Conservation (phyloP, 2,113 vertebrate genomes). For the Cepphus grylle region DNA sequence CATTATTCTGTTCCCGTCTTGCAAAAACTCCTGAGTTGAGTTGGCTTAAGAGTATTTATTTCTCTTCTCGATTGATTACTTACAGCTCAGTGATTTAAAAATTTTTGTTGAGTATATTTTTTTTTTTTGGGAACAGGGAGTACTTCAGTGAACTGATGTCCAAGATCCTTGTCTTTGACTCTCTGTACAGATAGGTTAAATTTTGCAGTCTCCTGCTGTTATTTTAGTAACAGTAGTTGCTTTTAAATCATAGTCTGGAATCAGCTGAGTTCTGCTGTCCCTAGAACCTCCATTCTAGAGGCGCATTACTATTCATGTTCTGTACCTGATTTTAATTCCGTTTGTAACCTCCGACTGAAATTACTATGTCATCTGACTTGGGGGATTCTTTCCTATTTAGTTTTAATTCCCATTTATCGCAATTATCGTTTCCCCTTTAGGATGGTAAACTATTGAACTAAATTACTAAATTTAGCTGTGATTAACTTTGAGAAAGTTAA, state of each 20-base stretch:
- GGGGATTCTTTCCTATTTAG: background rate
- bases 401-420: background rate
- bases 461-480: background rate
- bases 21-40: background rate
- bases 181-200: background rate
- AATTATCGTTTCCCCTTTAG: background rate
- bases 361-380: background rate
- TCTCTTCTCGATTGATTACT: background rate
- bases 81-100: background rate
- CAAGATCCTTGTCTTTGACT: background rate
- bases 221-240: background rate
- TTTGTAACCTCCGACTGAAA: background rate
- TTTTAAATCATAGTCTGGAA: background rate
- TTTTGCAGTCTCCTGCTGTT: background rate
- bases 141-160: background rate
- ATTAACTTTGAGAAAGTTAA: background rate
- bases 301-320: background rate
- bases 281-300: background rate
- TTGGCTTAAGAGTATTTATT: background rate
- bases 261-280: background rate
- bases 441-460: background rate
- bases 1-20: background rate
- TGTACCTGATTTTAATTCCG: background rate
- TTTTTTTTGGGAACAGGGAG: background rate
- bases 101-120: background rate